A percentile compares a stretch with the other conserved stretches of the same genome.
Conservation (phyloP, 2,888 invertebrate genomes). For the Lepeophtheirus nordmannii region DNA sequence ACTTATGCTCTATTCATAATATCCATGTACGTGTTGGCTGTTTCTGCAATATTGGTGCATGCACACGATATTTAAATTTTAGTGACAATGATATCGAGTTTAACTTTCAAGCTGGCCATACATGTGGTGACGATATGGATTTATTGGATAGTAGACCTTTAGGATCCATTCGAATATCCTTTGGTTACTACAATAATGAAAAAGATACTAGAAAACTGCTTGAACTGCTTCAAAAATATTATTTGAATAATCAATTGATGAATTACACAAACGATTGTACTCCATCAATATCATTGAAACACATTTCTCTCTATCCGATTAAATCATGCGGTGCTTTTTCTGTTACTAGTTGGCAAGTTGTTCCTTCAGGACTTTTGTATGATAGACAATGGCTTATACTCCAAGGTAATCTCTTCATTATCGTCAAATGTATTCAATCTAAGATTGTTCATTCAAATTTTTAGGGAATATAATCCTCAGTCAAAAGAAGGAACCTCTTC, state of each 20-base stretch:
- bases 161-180: slow-evolving; percentile 77
- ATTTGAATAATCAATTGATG: slow-evolving; percentile 34
- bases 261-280: neutral
- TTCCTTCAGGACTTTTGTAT: slow-evolving; percentile 58
- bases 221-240: slow-evolving; percentile 57
- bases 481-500: slow-evolving; percentile 62
- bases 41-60: slow-evolving; percentile 91
- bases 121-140: slow-evolving; percentile 76
- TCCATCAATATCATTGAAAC: slow-evolving; percentile 31
- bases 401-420: neutral
- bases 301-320: slow-evolving; percentile 63
- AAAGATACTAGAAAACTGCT: slow-evolving; percentile 55
- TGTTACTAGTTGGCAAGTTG: slow-evolving; percentile 54
- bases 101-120: slow-evolving; percentile 69
- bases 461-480: slow-evolving; percentile 50
- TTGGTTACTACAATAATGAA: slow-evolving; percentile 71
- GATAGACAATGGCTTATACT: slow-evolving; percentile 91
- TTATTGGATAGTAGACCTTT: slow-evolving; percentile 71
- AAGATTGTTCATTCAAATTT: neutral
- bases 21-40: slow-evolving; percentile 82
- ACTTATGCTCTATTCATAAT: slow-evolving; percentile 69
- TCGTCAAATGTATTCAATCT: neutral
- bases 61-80: slow-evolving; percentile 59
- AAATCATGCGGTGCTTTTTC: slow-evolving; percentile 75
- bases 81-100: slow-evolving; percentile 51